phyloP scores from a whole-genome alignment of 2,888 invertebrate species.

The Thymelicus lineola region DNA sequence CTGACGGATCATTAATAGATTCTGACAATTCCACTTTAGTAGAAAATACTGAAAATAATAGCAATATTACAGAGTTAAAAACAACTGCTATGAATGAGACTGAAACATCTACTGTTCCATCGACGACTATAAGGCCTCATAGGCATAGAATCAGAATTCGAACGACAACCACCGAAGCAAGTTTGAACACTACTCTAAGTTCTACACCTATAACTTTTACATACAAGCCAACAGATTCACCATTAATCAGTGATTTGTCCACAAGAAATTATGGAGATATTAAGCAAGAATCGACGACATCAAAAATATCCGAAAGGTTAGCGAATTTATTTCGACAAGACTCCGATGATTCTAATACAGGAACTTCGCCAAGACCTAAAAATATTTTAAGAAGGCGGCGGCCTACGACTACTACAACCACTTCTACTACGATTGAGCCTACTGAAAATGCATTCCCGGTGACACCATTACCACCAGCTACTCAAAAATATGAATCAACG shows the following conservation, averaged over 20 bases:
- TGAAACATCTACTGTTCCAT: slow-evolving; percentile 49
- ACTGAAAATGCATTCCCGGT: slow-evolving; percentile 37
- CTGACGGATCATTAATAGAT: slow-evolving; percentile 60
- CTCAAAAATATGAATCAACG: slow-evolving; percentile 49
- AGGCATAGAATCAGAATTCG: slow-evolving; percentile 74
- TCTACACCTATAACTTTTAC: slow-evolving; percentile 48
- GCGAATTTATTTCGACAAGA: slow-evolving; percentile 62
- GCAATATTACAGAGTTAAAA: slow-evolving; percentile 55
- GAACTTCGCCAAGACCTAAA: slow-evolving; percentile 62
- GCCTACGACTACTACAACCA: slow-evolving; percentile 75
- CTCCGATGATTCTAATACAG: slow-evolving; percentile 58
- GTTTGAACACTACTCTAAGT: slow-evolving; percentile 52
- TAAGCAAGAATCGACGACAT: slow-evolving; percentile 54
- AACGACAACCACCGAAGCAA: slow-evolving; percentile 72
- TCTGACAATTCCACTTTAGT: slow-evolving; percentile 57
- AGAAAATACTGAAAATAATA: slow-evolving; percentile 47
- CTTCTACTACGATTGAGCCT: slow-evolving; percentile 53
- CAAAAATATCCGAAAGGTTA: slow-evolving; percentile 63
- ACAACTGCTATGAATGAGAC: slow-evolving; percentile 57
- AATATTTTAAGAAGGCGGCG: slow-evolving; percentile 69
- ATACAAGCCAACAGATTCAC: slow-evolving; percentile 61
- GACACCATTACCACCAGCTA: slow-evolving; percentile 40
- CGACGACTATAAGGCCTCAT: slow-evolving; percentile 54
- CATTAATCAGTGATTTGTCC: slow-evolving; percentile 60
- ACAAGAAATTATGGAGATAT: slow-evolving; percentile 49